Conservation (phyloP, 1,140 invertebrate species). For the Formica exsecta region DNA sequence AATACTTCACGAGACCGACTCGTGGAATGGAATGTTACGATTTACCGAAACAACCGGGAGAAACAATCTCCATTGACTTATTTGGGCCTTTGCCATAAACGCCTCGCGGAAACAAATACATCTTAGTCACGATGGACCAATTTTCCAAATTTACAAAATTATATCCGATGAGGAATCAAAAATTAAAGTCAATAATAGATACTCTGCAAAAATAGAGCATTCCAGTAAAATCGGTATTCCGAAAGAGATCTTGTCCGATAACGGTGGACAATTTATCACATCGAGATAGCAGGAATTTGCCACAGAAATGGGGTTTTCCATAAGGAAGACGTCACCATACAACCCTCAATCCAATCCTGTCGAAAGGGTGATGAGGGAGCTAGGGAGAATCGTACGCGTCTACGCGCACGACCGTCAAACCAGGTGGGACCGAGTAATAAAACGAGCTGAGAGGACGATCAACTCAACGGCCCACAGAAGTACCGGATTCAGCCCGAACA, state of each 20-base stretch:
- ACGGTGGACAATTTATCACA: not conserved
- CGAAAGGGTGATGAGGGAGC: not conserved
- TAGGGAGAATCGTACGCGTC: too few species aligned
- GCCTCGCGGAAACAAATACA: not conserved
- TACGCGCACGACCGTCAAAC: too few species aligned
- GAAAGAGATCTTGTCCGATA: not conserved
- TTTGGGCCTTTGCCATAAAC: not conserved
- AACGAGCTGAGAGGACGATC: too few species aligned
- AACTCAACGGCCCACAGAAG: too few species aligned
- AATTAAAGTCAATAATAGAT: not conserved
- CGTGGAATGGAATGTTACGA: too few species aligned
- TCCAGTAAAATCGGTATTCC: too few species aligned
- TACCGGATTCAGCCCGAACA: too few species aligned
- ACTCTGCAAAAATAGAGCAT: not conserved
- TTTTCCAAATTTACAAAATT: not conserved
- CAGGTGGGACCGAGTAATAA: too few species aligned
- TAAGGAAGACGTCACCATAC: not conserved
- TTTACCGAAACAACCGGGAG: too few species aligned
- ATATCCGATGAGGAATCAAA: not conserved
- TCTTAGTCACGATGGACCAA: not conserved
- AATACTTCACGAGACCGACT: too few species aligned
- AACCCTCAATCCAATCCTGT: not conserved
- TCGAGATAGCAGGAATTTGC: not conserved
- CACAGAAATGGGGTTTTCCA: too few species aligned
- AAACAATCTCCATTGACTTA: not conserved